Percentiles rank a stretch among this genome's conserved stretches.
Evolutionary conservation across 2,888 invertebrate species (phyloP).

Genomic region (Luperina nickerlii): DNA sequence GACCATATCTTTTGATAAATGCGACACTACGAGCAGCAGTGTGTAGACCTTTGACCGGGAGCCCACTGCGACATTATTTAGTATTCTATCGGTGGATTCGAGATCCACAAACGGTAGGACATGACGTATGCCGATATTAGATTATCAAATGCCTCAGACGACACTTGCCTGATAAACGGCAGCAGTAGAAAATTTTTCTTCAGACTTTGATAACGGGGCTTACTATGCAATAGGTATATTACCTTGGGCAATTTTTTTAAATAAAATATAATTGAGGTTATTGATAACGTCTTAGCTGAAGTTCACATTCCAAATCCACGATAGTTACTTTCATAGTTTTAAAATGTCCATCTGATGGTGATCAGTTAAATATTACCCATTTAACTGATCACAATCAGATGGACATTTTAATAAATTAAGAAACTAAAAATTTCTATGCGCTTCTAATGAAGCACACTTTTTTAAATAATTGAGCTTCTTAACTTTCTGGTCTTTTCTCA

Average conservation of each 20-base stretch:
- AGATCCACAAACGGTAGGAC: conserved; percentile 62
- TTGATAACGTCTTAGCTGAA: background rate
- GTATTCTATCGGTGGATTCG: conserved; percentile 68
- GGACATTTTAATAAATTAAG: background rate
- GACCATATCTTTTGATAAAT: conserved; percentile 81
- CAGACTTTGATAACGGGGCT: conserved; percentile 29
- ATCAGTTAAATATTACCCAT: background rate
- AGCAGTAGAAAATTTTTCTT: conserved; percentile 42
- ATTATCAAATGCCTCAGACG: conserved; percentile 54
- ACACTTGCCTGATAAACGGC: conserved; percentile 44
- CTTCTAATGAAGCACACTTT: background rate
- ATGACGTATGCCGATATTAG: conserved; percentile 58
- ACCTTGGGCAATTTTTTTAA: background rate
- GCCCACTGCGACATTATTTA: conserved; percentile 73
- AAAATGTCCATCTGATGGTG: no score
- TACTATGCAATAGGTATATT: conserved; percentile 30
- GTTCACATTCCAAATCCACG: background rate
- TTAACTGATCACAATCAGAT: background rate
- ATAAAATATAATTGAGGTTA: background rate
- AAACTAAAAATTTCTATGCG: background rate
- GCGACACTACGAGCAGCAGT: conserved; percentile 71
- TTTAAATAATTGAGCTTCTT: background rate
- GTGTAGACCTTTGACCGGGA: conserved; percentile 75
- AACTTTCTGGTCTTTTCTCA: background rate
- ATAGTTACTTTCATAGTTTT: background rate